Base-by-base conservation (phyloP, 2,888 invertebrate genomes). In the Temnothorax rugatulus region DNA sequence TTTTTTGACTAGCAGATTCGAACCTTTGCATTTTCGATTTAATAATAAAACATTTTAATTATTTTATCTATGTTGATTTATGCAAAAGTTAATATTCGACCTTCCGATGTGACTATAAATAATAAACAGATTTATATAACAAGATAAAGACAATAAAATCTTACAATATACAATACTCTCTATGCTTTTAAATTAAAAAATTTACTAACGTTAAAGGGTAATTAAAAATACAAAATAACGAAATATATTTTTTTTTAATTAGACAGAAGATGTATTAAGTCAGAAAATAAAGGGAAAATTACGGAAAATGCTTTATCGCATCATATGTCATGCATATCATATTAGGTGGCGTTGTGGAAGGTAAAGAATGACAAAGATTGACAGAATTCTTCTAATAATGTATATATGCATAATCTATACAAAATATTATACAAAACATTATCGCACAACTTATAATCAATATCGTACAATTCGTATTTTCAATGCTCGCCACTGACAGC, bases 341-440 rank as follows among this genome's bases (percentile, higher is more conserved):
- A 66, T 41, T 44, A 21, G 47, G 5, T 4, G 25, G 7, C 9
- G 11, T 54, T 64, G 18, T 13, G 15, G 34, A 34, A 47, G 47
- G 25, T 59, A 34, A 41, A 21, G 13, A 18, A 69, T 21, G 34
- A 25, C 15, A n/a, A 15, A 64, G 64, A 84, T n/a, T 13, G 44
- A 76, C 38, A 63, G 44, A 76, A 76, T 57, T 29, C 38, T 73
- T 38, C 38, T 47, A 38, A 59, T 18, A 52, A 50, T 75, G 38
- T 54, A 44, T 82, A 66, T 66, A 69, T 63, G 68, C 54, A 82
- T 84, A 66, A 81, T 88, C 77, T 88, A 85, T 66, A 44, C 64
- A 66, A 66, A 66, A 66, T 8, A 64, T 88, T 88, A 86, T 84
- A 89, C 83, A 85, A 89, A 84, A 89, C 85, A 75, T 82, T 82